These are phyloP conservation scores for Ostrea denselamellosa DNA, from an alignment of 1,140 invertebrate species.

Conservation along the genomic window DNA sequence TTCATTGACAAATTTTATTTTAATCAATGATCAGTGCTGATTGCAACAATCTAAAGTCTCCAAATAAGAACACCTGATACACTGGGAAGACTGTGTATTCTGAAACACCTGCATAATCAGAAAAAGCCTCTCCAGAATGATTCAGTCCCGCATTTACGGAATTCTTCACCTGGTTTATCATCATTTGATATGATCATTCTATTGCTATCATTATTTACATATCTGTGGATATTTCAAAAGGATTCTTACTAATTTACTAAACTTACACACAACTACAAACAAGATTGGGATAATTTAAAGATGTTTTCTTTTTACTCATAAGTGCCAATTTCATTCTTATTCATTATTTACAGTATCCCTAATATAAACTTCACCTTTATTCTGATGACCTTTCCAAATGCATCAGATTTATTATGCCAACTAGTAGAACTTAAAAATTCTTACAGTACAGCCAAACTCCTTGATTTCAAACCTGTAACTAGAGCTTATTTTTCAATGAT, in stretches of 20 bases:
- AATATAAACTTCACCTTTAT: too few species aligned
- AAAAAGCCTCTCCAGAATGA: background rate
- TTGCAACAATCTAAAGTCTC: conserved; percentile 20
- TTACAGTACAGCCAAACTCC: too few species aligned
- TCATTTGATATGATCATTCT: conserved; percentile 8
- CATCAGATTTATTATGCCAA: too few species aligned
- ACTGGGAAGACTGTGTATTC: conserved; percentile 35
- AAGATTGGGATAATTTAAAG: background rate
- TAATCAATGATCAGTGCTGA: conserved; percentile 11
- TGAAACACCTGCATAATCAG: conserved; percentile 15
- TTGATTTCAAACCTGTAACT: too few species aligned
- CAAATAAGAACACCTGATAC: background rate
- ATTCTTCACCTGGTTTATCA: background rate
- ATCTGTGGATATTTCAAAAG: background rate
- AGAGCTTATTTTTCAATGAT: too few species aligned
- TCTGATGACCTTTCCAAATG: too few species aligned
- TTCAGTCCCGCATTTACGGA: background rate
- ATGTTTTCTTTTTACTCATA: background rate
- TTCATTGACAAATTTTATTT: conserved; percentile 39
- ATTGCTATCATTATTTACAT: conserved; percentile 1
- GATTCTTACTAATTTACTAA: background rate
- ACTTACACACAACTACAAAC: background rate
- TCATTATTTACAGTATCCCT: background rate
- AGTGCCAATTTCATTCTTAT: background rate
- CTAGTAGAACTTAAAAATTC: too few species aligned